Percentiles rank a stretch among this genome's conserved stretches.
Evolutionary conservation across 2,888 invertebrate genomes (phyloP).

Genomic region (Dioctria linearis): DNA sequence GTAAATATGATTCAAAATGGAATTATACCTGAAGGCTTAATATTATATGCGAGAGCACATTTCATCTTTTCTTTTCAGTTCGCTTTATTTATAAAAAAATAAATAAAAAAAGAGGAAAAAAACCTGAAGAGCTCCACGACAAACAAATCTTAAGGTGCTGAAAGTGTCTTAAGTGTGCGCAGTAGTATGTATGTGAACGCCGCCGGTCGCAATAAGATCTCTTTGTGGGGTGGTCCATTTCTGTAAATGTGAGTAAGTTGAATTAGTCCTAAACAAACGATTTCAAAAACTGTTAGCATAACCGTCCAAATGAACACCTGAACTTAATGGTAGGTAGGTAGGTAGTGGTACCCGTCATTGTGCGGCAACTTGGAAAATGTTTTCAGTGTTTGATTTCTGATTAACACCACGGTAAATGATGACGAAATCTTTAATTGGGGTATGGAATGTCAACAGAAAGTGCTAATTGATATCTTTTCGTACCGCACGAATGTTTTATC

Average conservation of each 20-base stretch:
- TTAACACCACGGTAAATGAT: conserved; percentile 18
- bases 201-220: not conserved
- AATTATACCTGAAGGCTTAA: conserved; percentile 31
- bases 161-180: conserved; percentile 31
- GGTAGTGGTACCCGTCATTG: not conserved
- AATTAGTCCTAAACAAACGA: conserved; percentile 48
- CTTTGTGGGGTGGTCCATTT: conserved; percentile 23
- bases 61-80: conserved; percentile 32
- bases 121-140: not conserved
- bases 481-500: not conserved
- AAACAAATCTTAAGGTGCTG: not conserved
- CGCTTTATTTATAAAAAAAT: conserved; percentile 10
- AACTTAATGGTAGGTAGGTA: not conserved
- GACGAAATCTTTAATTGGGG: conserved; percentile 39
- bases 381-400: conserved; percentile 40
- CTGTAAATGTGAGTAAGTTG: conserved; percentile 30
- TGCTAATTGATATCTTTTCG: conserved; percentile 30
- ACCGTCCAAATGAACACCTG: conserved; percentile 3
- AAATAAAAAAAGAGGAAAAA: not conserved
- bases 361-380: conserved; percentile 32
- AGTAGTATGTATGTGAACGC: conserved; percentile 11
- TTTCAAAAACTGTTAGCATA: conserved; percentile 31
- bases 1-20: conserved; percentile 25
- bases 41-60: conserved; percentile 44
- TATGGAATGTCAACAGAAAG: conserved; percentile 45